Percentiles rank a stretch among this genome's conserved stretches.
Conservation (phyloP, 1,140 invertebrate species). For the Habropoda laboriosa region DNA sequence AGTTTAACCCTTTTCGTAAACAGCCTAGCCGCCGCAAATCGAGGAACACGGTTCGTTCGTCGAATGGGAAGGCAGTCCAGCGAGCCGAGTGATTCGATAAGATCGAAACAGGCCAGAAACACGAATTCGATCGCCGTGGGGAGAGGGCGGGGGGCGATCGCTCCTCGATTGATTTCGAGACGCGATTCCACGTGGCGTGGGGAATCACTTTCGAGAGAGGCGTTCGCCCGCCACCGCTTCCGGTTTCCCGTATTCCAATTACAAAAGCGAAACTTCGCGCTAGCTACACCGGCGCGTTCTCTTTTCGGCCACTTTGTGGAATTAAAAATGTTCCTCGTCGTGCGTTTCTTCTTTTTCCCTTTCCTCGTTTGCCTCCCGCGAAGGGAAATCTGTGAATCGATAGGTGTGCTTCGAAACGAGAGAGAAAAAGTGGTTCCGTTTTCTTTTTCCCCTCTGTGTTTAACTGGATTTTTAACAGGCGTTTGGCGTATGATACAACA, state of each 20-base stretch:
- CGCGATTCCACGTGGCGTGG: too few species aligned
- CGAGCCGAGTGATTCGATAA: constrained; percentile 36
- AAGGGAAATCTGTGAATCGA: background rate
- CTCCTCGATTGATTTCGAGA: constrained; percentile 38
- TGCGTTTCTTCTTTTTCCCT: background rate
- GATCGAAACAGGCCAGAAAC: constrained; percentile 42
- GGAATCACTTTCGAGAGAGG: constrained; percentile 39
- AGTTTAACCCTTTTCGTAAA: too few species aligned
- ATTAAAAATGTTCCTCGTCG: background rate
- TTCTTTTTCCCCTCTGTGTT: too few species aligned
- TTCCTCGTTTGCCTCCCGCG: background rate
- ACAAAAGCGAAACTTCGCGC: constrained; percentile 33
- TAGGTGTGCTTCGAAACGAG: background rate
- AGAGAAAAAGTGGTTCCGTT: too few species aligned
- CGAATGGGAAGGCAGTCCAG: background rate
- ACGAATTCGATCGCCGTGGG: constrained; percentile 35
- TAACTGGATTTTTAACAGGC: too few species aligned
- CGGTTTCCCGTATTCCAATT: constrained; percentile 32
- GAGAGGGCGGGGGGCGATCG: background rate
- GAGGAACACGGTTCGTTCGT: background rate
- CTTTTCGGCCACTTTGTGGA: background rate
- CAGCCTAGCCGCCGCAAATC: background rate
- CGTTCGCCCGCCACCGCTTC: constrained; percentile 44
- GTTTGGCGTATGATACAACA: too few species aligned
- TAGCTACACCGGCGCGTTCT: too few species aligned